Evolutionary conservation across 2,797 vertebrate genomes (phyloP).

Genomic region (Epinephelus awoara): DNA sequence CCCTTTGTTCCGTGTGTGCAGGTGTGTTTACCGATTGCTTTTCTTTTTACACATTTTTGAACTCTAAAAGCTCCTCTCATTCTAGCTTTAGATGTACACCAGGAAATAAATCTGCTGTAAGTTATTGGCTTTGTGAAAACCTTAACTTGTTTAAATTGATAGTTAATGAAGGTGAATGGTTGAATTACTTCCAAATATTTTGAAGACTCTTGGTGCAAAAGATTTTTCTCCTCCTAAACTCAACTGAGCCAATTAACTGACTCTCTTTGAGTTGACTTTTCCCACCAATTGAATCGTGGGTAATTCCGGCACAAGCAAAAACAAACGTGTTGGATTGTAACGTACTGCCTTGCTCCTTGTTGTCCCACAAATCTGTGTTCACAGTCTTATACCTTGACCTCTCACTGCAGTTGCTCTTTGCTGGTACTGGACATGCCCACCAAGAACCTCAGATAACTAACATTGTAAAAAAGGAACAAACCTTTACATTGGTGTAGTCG

Average conservation of each 20-base stretch:
- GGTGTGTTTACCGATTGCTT: background rate
- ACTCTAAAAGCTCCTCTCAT: background rate
- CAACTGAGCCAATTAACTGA: background rate
- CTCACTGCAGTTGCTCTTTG: background rate
- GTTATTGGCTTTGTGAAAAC: background rate
- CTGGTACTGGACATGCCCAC: background rate
- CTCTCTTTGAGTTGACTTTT: background rate
- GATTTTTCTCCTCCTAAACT: background rate
- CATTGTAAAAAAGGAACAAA: slow-evolving; percentile 7
- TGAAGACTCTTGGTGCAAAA: background rate
- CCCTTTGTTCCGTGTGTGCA: background rate
- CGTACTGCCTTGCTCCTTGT: background rate
- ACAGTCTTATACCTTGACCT: background rate
- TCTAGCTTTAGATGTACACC: background rate
- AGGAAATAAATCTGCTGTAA: background rate
- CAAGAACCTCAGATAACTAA: slow-evolving; percentile 7
- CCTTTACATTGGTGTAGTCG: background rate
- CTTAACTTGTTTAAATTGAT: background rate
- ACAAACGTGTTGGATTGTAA: background rate
- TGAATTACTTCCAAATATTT: background rate
- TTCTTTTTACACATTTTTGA: background rate
- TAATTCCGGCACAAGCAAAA: background rate
- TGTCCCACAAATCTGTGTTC: background rate
- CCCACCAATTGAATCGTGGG: background rate
- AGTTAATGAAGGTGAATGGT: no score